phyloP scores from a whole-genome alignment of 2,888 invertebrate genomes.

The Lepidonotus clava region DNA sequence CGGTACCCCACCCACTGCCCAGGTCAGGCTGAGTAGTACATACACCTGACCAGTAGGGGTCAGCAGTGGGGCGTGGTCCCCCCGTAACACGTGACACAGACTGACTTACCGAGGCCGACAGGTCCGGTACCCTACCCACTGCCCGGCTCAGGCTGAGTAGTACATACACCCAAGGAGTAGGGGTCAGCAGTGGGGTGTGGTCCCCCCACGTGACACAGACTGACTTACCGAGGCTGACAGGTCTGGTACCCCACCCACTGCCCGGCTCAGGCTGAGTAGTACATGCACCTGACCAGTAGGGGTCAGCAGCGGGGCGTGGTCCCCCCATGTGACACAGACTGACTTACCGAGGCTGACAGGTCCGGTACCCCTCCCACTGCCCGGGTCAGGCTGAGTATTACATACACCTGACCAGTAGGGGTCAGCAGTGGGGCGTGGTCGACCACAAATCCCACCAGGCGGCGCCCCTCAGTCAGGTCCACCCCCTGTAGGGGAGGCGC shows the following conservation, averaged over 20 bases:
- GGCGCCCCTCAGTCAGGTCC: background rate
- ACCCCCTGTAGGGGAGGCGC: background rate
- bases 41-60: no score
- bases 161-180: no score
- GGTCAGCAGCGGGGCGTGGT: constrained; percentile 3
- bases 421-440: constrained; percentile 18
- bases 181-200: no score
- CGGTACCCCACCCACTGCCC: no score
- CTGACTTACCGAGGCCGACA: no score
- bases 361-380: background rate
- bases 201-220: no score
- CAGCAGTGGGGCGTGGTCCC: no score
- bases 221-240: background rate
- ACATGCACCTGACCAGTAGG: background rate
- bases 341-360: background rate
- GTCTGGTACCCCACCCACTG: background rate
- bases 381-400: background rate
- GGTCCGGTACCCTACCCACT: no score
- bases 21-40: no score
- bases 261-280: background rate
- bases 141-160: no score
- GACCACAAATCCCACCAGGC: background rate
- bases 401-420: background rate
- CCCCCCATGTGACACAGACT: no score
- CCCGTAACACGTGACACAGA: no score